Percentiles rank a stretch among this genome's conserved stretches.
These are phyloP conservation scores for Enteromius thamalakanensis DNA, from an alignment of 2,797 vertebrate genomes.

Conservation along the genomic window DNA sequence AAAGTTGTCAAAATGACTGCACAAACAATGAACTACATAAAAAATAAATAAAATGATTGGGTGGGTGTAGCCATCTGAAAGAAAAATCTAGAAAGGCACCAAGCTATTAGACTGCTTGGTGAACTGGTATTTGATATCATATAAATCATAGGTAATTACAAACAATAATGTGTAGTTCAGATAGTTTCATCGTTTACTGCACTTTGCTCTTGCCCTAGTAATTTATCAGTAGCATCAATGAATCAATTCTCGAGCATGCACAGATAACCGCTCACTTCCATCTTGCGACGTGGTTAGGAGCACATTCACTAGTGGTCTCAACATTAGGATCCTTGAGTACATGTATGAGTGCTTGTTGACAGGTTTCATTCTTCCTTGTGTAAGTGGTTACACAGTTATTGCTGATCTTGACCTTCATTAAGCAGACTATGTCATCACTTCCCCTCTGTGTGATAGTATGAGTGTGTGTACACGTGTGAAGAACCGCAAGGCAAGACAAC, in stretches of 20 bases:
- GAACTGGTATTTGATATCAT: not conserved
- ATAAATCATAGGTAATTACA: not conserved
- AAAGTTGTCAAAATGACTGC: too few species aligned
- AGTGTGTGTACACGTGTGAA: constrained; percentile 17
- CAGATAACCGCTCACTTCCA: not conserved
- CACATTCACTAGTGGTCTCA: not conserved
- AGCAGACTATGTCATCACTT: constrained; percentile 22
- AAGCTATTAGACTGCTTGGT: not conserved
- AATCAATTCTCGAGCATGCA: not conserved
- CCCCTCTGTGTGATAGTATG: constrained; percentile 3
- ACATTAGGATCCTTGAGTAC: not conserved
- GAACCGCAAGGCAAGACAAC: constrained; percentile 35
- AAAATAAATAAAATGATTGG: too few species aligned
- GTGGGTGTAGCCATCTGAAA: not conserved
- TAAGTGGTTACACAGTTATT: not conserved
- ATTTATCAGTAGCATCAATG: not conserved
- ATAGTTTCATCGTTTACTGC: not conserved
- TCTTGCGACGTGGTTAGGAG: not conserved
- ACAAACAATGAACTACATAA: too few species aligned
- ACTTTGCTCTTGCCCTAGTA: not conserved
- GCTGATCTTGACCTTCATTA: constrained; percentile 29
- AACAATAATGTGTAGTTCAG: too few species aligned
- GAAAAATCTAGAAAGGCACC: not conserved
- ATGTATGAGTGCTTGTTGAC: not conserved
- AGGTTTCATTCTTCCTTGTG: not conserved